A percentile compares a stretch with the other conserved stretches of the same genome.
Conservation (phyloP, 1,140 invertebrate genomes). For the Phocides pigmalion region DNA sequence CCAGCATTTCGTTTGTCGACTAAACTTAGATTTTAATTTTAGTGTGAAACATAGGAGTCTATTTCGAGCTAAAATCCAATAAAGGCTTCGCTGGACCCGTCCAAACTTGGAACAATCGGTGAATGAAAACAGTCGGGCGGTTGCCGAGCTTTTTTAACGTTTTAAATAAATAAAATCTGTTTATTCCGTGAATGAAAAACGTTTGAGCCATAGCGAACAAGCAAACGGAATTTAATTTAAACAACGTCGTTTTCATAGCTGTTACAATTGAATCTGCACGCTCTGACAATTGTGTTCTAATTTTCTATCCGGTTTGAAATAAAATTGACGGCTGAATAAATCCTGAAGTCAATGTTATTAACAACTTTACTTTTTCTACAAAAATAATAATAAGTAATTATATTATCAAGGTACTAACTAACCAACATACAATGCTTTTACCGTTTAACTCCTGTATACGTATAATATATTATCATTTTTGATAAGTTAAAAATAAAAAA, state of each 20-base stretch:
- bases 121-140: slow-evolving; percentile 47
- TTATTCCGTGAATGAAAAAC: slow-evolving; percentile 52
- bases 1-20: slow-evolving; percentile 14
- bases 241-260: slow-evolving; percentile 53
- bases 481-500: too few species aligned
- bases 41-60: slow-evolving; percentile 25
- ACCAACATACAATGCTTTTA: too few species aligned
- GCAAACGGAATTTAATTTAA: slow-evolving; percentile 65
- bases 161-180: slow-evolving; percentile 60
- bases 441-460: too few species aligned
- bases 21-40: slow-evolving; percentile 32
- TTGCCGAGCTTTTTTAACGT: slow-evolving; percentile 43
- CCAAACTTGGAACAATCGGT: slow-evolving; percentile 48
- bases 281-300: slow-evolving; percentile 32
- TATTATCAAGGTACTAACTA: too few species aligned
- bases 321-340: slow-evolving; percentile 27
- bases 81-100: slow-evolving; percentile 37
- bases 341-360: neutral
- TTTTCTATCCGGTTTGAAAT: slow-evolving; percentile 33
- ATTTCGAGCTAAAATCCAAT: slow-evolving; percentile 40
- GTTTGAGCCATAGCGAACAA: slow-evolving; percentile 52
- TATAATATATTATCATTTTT: too few species aligned
- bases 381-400: neutral
- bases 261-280: slow-evolving; percentile 44
- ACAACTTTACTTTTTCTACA: neutral